Conservation (phyloP, 2,888 invertebrate genomes). For the Trichacis sp. region DNA sequence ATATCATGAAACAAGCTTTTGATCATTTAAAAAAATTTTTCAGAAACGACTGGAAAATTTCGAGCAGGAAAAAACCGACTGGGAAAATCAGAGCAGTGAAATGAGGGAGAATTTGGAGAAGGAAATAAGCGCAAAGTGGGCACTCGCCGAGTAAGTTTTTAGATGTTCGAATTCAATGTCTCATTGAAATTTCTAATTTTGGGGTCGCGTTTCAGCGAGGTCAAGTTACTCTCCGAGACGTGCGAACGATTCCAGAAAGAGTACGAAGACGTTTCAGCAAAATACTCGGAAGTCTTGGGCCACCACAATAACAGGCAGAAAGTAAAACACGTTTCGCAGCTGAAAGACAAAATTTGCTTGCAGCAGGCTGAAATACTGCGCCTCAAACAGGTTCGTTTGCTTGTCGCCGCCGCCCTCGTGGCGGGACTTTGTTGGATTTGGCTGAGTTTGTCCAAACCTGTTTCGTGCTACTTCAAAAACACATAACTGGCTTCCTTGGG, state of each 20-base stretch:
- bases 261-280: conserved; percentile 71
- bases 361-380: conserved; percentile 62
- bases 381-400: conserved; percentile 68
- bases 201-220: too few relatives aligned
- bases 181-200: too few relatives aligned
- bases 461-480: conserved; percentile 34
- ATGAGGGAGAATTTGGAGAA: conserved; percentile 42
- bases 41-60: conserved; percentile 36
- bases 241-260: conserved; percentile 69
- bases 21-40: too few relatives aligned
- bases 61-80: conserved; percentile 41
- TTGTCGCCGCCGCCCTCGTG: conserved; percentile 42
- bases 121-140: conserved; percentile 45
- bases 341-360: too few relatives aligned
- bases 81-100: conserved; percentile 33
- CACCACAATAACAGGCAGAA: conserved; percentile 78
- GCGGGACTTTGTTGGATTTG: conserved; percentile 50
- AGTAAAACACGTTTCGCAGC: conserved; percentile 72
- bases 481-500: too few relatives aligned
- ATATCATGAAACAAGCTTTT: not conserved
- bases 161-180: too few relatives aligned
- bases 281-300: conserved; percentile 74
- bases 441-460: conserved; percentile 36
- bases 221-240: conserved; percentile 45
- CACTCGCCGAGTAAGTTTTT: conserved; percentile 52